Evolutionary conservation across 2,797 vertebrate genomes (phyloP), one percentile per base, ranked within the genome.

Genomic region (Myioborus miniatus): DNA sequence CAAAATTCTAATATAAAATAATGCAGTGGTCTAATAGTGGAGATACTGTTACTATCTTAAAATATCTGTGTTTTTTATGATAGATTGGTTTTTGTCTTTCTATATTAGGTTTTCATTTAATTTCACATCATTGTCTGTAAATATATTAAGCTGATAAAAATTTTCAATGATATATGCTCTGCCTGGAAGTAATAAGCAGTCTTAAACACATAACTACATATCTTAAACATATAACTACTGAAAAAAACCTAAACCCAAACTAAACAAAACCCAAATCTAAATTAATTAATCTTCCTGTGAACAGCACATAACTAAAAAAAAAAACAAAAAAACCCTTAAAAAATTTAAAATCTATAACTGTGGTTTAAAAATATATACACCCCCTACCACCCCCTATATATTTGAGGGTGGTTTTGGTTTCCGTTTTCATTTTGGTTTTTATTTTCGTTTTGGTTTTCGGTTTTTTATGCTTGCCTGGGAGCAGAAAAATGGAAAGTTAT

Each of bases 301-400:
- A 24, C 3, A 77, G 10, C 29, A 9, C 5, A 39, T 15, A 49
- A 34, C 18, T 46, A 4, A 52, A 65, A 30, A 55, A 55, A 55
- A 32, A 68, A 52, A 65, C 5, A 39, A 39, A 14, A 39, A 39
- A 39, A 39, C 6, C 37, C 2, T 60, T 7, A 29, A 47, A 60
- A 29, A 26, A 3, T 2, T 36, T 21, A 15, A 62, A 59, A 50
- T 21, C 8, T 56, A 34, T 10, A 63, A 15, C 11, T 47, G 30
- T 24, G 8, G 24, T 62, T 62, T 30, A 11, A 59, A 53, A 64
- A 21, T 22, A 12, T 6, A 43, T 14, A 27, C 2, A 5, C 15
- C 2, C 2, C 37, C 37, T 39, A 58, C 5, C 23, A 26, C 1
- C 2, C 2, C 3, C 3, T 4, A 30, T 8, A 23, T 8, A 5